Evolutionary conservation across 53 echinoderm and acorn worm species (phyloP).

Genomic region (Luidia sarsii): DNA sequence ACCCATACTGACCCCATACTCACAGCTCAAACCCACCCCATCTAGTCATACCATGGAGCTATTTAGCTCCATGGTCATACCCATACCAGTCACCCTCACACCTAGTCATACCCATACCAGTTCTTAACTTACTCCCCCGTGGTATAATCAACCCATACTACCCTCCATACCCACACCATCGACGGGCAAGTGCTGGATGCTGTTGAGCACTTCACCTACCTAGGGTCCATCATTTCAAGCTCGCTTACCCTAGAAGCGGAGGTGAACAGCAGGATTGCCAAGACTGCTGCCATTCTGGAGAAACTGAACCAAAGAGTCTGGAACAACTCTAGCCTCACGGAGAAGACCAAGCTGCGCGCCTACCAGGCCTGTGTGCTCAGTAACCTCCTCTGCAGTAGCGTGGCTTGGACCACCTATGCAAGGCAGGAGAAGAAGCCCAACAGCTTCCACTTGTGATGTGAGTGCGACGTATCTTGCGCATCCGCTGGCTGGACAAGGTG

Average conservation of each 20-base stretch:
- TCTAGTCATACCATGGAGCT: too few species aligned
- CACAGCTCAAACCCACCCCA: too few species aligned
- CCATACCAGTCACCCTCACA: too few species aligned
- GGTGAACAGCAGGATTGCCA: background rate
- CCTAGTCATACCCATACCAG: too few species aligned
- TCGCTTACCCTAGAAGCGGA: background rate
- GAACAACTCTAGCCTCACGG: background rate
- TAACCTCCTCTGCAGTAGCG: constrained; percentile 7
- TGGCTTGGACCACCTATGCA: constrained; percentile 9
- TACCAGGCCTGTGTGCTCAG: background rate
- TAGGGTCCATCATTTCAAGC: background rate
- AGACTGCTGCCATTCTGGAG: background rate
- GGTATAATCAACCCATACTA: too few species aligned
- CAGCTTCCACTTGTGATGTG: background rate
- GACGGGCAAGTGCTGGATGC: background rate
- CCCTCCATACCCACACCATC: background rate
- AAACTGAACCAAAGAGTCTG: constrained; percentile 10
- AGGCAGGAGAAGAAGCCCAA: too few species aligned
- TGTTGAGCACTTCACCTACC: background rate
- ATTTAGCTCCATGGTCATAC: too few species aligned
- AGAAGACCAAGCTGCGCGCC: background rate
- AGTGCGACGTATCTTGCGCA: constrained; percentile 6
- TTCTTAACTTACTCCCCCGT: too few species aligned
- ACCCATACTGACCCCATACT: too few species aligned
- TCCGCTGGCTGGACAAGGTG: constrained; percentile 49